Conservation (phyloP, 2,113 vertebrate genomes). For the Sander vitreus region DNA sequence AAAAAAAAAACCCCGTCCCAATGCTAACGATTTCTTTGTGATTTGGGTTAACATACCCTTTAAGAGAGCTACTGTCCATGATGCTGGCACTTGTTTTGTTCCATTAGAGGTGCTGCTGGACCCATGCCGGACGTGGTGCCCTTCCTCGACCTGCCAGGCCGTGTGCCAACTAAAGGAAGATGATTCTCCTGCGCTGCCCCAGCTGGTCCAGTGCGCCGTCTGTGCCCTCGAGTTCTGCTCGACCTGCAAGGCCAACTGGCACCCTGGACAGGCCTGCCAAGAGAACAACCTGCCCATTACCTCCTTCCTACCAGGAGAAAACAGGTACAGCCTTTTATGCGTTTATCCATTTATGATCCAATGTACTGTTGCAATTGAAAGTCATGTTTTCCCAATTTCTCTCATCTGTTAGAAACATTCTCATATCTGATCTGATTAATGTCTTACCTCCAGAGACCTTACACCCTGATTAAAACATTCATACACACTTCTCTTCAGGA, state of each 20-base stretch:
- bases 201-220: slow-evolving; percentile 92
- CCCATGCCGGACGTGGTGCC: slow-evolving; percentile 98
- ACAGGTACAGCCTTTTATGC: slow-evolving; percentile 84
- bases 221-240: slow-evolving; percentile 97
- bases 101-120: slow-evolving; percentile 94
- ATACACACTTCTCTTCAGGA: neutral
- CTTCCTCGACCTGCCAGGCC: slow-evolving; percentile 94
- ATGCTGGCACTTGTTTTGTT: slow-evolving; percentile 4
- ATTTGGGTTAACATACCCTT: neutral
- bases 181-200: slow-evolving; percentile 87
- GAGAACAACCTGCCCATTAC: slow-evolving; percentile 91
- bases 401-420: neutral
- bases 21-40: neutral
- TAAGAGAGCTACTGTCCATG: neutral
- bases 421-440: too few relatives aligned
- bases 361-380: neutral
- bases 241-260: slow-evolving; percentile 95
- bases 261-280: slow-evolving; percentile 93
- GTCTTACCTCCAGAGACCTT: neutral
- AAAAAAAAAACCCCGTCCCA: neutral
- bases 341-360: neutral
- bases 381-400: neutral
- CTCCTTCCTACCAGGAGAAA: slow-evolving; percentile 94
- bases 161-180: slow-evolving; percentile 95
- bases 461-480: neutral